Base-by-base conservation (phyloP, 2,888 invertebrate species). In the Archaeoteleia sp. region DNA sequence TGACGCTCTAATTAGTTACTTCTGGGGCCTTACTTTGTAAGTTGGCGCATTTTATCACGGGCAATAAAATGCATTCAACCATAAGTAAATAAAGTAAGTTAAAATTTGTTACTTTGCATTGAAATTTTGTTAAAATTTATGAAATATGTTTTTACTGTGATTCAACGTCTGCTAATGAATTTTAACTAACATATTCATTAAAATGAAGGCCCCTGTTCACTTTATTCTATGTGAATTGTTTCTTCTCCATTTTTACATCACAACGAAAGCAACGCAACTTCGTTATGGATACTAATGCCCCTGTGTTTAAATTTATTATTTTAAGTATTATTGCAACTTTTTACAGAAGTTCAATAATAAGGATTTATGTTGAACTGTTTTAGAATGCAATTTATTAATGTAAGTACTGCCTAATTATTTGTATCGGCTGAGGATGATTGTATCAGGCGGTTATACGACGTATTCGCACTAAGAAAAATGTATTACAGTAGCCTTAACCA, bases 141-240 rank as follows among this genome's bases (percentile, higher is more conserved):
- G n/a, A n/a, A n/a, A n/a, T n/a, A n/a, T n/a, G n/a, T n/a, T n/a
- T n/a, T n/a, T n/a, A n/a, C n/a, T n/a, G n/a, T n/a, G n/a, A n/a
- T n/a, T n/a, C n/a, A n/a, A n/a, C n/a, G n/a, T n/a, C n/a, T n/a
- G n/a, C n/a, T n/a, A n/a, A n/a, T n/a, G n/a, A n/a, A n/a, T n/a
- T n/a, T n/a, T n/a, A n/a, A n/a, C n/a, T n/a, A n/a, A n/a, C n/a
- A n/a, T n/a, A n/a, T n/a, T n/a, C n/a, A n/a, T n/a, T n/a, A n/a
- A n/a, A n/a, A n/a, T n/a, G n/a, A n/a, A n/a, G n/a, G n/a, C n/a
- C n/a, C 10, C 12, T 17, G 14, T 60, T 54, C 48, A 54, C 48
- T 55, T 45, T 39, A 51, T 39, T 65, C 32, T 65, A 65, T 57
- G 49, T 57, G 49, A 43, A 65, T 57, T 51, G 2, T 20, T 32